Base-by-base conservation (phyloP, 2,888 invertebrate genomes). In the Clitarchus hookeri region DNA sequence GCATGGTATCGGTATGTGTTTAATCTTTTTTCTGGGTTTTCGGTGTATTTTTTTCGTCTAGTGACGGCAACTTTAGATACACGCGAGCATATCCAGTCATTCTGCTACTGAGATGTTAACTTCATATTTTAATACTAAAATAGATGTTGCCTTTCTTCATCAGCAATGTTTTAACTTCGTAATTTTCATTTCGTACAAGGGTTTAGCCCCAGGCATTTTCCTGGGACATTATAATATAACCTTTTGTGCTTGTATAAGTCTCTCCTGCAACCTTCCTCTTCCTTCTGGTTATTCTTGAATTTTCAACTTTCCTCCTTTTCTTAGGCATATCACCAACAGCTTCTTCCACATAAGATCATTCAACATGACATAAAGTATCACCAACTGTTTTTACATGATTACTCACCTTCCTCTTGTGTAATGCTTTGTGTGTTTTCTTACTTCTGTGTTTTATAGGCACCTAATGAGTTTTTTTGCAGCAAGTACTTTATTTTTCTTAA, bases 21-120 rank as follows among this genome's bases (percentile, higher is more conserved):
- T 65, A 65, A 65, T 53, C 65, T 65, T 65, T 65, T 65, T 23
- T 23, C 65, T n/a, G 65, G 65, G 65, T 65, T 65, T 65, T 65
- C n/a, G 16, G 65, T 65, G 3, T 65, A 6, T 65, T 65, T 65
- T 23, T 23, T 65, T 65, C n/a, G n/a, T n/a, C 65, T 65, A 65
- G 13, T 16, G 23, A 65, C 23, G 19, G 65, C 65, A 65, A 65
- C 65, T 65, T 65, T 23, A 11, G 23, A 65, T 65, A 65, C 65
- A 65, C 16, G 65, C 8, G 65, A 65, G n/a, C 65, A 6, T 65
- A 65, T 65, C 65, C 65, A 65, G 65, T 65, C 0, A 65, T 65
- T 23, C n/a, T 65, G 65, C 65, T 65, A 19, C 65, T 65, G 65
- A 65, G 65, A 12, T 65, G 19, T 65, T 65, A 65, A 23, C 19